phyloP scores from a whole-genome alignment of 1,140 invertebrate species.

The Plutomurus gul region DNA sequence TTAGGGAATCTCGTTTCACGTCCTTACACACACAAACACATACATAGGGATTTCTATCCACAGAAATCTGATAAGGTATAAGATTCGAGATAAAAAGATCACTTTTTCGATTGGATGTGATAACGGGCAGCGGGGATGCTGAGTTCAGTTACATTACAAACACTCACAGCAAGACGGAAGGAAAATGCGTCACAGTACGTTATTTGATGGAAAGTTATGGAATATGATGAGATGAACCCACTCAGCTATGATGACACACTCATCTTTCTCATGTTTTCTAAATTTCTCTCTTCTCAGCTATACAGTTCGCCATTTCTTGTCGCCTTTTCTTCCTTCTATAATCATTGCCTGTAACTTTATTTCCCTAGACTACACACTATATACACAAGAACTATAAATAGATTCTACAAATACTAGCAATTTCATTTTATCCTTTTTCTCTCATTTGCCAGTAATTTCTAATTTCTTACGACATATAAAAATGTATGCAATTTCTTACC shows the following conservation, averaged over 20 bases:
- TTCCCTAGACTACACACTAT: no score
- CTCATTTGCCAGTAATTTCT: no score
- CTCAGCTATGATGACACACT: neutral
- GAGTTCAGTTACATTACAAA: no score
- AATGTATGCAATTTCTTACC: slow-evolving; percentile 28
- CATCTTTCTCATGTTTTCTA: neutral
- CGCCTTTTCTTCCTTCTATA: no score
- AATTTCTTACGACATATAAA: neutral
- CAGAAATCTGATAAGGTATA: neutral
- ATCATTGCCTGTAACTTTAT: no score
- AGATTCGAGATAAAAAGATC: neutral
- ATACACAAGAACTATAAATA: no score
- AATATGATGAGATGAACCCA: neutral
- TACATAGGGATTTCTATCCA: no score
- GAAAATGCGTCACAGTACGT: neutral
- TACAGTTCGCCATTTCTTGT: neutral
- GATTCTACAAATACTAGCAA: no score
- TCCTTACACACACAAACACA: no score
- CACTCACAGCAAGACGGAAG: neutral
- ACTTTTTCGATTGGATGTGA: neutral
- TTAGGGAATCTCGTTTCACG: no score
- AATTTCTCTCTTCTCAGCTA: neutral
- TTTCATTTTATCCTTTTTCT: no score
- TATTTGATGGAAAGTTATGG: neutral
- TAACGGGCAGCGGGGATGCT: neutral